Percentiles rank a stretch among this genome's conserved stretches.
Conservation (phyloP, 92 coral and sea anemone genomes). For the Pocillopora meandrina region DNA sequence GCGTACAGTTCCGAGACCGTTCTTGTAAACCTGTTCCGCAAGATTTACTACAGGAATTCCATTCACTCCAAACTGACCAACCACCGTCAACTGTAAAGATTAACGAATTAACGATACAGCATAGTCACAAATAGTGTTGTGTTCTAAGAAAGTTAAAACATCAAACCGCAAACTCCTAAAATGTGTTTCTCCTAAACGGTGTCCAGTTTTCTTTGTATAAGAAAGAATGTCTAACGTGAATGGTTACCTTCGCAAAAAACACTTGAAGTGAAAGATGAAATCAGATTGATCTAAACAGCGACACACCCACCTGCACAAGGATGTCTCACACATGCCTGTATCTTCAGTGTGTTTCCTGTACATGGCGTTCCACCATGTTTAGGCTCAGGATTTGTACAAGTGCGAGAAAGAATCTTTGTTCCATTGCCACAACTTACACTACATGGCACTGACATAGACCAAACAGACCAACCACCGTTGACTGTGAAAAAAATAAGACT, state of each 20-base stretch:
- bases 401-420: background rate
- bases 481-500: background rate
- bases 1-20: slow-evolving; percentile 25
- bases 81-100: slow-evolving; percentile 25
- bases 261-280: no score
- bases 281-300: background rate
- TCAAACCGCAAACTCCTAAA: no score
- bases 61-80: slow-evolving; percentile 37
- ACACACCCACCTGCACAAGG: slow-evolving; percentile 18
- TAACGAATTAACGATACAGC: background rate
- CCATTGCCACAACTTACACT: slow-evolving; percentile 22
- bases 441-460: slow-evolving; percentile 11
- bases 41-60: slow-evolving; percentile 24
- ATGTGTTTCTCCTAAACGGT: no score
- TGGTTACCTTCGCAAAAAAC: no score
- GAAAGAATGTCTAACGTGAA: no score
- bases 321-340: background rate
- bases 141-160: background rate
- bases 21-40: slow-evolving; percentile 29
- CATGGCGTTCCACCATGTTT: slow-evolving; percentile 14
- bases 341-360: background rate
- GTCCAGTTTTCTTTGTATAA: no score
- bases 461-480: slow-evolving; percentile 30
- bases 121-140: background rate
- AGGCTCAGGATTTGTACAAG: slow-evolving; percentile 27